Base-by-base conservation (phyloP, 1,140 invertebrate genomes). In the Saccostrea glomerata region DNA sequence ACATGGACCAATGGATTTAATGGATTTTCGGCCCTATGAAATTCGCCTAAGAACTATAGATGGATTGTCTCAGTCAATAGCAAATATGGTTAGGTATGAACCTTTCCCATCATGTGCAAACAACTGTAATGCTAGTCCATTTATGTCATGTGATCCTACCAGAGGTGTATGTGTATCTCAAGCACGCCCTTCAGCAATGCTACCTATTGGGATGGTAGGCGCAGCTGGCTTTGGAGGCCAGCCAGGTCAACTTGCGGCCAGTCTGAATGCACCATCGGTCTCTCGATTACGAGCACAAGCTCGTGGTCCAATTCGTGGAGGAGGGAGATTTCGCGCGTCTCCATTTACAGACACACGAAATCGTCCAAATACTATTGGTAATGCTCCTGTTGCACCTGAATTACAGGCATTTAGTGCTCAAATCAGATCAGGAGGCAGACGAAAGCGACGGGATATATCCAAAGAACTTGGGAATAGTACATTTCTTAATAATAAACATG, bases 41-140 rank as follows among this genome's bases (percentile, higher is more conserved):
- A 83, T 83, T 25, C 87, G 73, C n/a, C 66, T 89, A 13, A 77
- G 86, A 60, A 90, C 89, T 84, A 82, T 88, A 11, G 88, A 89
- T 63, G 90, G 83, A 20, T 36, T 90, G 25, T 89, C 86, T 36
- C 87, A 89, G 70, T 60, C 84, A 7, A 73, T 90, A n/a, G 86
- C 88, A 20, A 70, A 87, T n/a, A 47, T 89, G 30, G 90, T 90
- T n/a, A 89, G 85, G 56, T 90, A 90, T 55, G 88, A 87, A 17
- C 83, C 85, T 2, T 73, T 73, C 2, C 90, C 90, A 60, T 70
- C 77, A 5, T 90, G 90, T 56, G 17, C 17, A n/a, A 56, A 56
- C 25, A 60, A 85, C 25, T 85, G 84, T 85, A 56, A 56, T 36
- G 20, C 40, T 23, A 85, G 84, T 25, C 54, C 25, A 23, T 3